A percentile compares a stretch with the other conserved stretches of the same genome.
Evolutionary conservation across 2,888 invertebrate species (phyloP).

Genomic region (Phorcus lineatus): DNA sequence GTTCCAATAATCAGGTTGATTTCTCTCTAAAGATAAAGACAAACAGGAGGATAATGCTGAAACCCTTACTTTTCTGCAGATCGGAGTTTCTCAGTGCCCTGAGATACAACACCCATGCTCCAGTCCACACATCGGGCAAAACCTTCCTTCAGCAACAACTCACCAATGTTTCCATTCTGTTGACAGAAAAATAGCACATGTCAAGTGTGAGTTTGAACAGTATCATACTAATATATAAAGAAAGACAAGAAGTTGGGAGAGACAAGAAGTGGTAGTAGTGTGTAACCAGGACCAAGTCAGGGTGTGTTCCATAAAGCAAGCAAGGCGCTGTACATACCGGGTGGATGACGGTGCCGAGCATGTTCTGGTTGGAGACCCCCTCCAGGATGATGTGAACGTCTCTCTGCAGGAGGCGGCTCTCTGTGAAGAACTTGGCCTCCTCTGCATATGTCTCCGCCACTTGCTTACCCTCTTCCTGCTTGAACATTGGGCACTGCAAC

Average conservation of each 20-base stretch:
- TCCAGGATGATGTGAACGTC: conserved; percentile 88
- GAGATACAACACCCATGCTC: conserved; percentile 89
- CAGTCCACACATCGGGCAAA: conserved; percentile 95
- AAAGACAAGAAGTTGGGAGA: neutral
- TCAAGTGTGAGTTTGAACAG: neutral
- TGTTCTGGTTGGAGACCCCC: conserved; percentile 91
- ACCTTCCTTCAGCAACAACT: conserved; percentile 90
- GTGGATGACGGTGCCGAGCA: conserved; percentile 92
- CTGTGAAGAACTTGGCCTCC: conserved; percentile 95
- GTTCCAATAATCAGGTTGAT: too few species aligned
- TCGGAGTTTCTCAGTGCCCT: conserved; percentile 88
- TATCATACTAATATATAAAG: neutral
- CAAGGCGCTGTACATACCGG: conserved; percentile 80
- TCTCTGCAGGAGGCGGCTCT: conserved; percentile 90
- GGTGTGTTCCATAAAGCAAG: too few species aligned
- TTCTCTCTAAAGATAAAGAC: neutral
- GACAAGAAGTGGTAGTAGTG: neutral
- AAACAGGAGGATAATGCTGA: neutral
- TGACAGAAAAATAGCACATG: neutral
- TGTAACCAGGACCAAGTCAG: too few species aligned
- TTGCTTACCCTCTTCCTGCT: conserved; percentile 79
- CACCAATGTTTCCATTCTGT: conserved; percentile 90
- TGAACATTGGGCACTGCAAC: conserved; percentile 81
- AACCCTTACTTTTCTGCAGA: conserved; percentile 84
- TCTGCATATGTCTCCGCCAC: conserved; percentile 82